A percentile compares a stretch with the other conserved stretches of the same genome.
These are phyloP conservation scores for Rhabditophanes sp. DNA, from an alignment of 2,888 invertebrate genomes.

Conservation along the genomic window DNA sequence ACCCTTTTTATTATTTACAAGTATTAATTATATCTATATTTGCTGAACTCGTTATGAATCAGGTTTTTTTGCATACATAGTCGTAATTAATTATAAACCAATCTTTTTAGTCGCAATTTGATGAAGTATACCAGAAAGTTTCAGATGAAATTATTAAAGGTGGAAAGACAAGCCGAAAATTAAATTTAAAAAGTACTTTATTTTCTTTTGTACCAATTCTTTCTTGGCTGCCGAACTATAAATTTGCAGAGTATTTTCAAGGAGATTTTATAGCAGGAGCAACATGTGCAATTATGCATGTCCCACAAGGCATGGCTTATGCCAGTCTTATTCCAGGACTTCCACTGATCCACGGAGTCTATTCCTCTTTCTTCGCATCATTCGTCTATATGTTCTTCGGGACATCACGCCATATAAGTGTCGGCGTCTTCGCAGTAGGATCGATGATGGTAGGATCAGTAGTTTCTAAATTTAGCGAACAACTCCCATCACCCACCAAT, in stretches of 20 bases:
- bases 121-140: no score
- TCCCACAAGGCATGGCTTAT: slow-evolving; percentile 48
- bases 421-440: slow-evolving; percentile 52
- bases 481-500: neutral
- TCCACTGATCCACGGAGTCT: slow-evolving; percentile 51
- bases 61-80: no score
- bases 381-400: slow-evolving; percentile 69
- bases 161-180: no score
- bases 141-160: no score
- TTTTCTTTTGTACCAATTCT: no score
- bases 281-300: slow-evolving; percentile 33
- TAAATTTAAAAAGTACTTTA: no score
- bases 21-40: no score
- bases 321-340: slow-evolving; percentile 48
- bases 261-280: slow-evolving; percentile 28
- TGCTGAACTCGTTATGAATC: no score
- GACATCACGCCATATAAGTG: slow-evolving; percentile 71
- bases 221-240: slow-evolving; percentile 12
- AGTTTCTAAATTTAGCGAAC: slow-evolving; percentile 3
- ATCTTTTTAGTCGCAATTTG: no score
- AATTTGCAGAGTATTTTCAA: slow-evolving; percentile 17
- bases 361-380: slow-evolving; percentile 81
- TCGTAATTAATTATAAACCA: no score
- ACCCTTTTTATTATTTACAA: no score
- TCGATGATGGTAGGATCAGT: slow-evolving; percentile 52